These are phyloP conservation scores for Gracilinanus agilis DNA, from an alignment of 2,113 vertebrate genomes.

Conservation along the genomic window DNA sequence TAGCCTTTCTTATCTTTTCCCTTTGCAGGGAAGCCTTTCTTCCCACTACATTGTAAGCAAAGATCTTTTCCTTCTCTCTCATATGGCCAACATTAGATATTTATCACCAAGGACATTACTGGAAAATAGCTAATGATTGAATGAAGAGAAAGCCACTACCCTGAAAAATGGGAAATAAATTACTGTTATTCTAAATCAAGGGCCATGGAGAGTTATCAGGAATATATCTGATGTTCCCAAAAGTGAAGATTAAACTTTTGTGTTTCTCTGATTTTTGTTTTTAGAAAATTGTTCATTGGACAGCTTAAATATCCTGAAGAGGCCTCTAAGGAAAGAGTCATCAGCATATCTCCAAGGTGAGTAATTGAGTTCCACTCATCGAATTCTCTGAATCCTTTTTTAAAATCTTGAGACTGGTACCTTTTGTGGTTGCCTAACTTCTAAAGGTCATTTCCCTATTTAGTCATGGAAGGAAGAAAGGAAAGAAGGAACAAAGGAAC, in stretches of 20 bases:
- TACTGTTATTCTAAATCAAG: neutral
- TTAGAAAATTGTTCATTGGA: slow-evolving; percentile 80
- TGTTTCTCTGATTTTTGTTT: slow-evolving; percentile 60
- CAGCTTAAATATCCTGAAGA: slow-evolving; percentile 68
- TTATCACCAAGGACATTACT: neutral
- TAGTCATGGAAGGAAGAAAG: neutral
- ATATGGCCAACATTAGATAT: neutral
- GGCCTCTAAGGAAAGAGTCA: slow-evolving; percentile 58
- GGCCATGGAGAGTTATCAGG: neutral
- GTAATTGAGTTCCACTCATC: slow-evolving; percentile 54
- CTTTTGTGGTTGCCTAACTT: neutral
- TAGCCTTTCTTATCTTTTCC: neutral
- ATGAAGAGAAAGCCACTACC: slow-evolving; percentile 10
- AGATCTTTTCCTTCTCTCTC: neutral
- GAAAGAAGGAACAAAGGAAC: neutral
- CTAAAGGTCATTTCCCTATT: neutral
- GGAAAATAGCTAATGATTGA: neutral
- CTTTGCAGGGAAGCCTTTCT: neutral
- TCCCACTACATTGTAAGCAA: neutral
- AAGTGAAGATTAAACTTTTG: neutral
- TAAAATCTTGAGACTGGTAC: neutral
- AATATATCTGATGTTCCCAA: neutral
- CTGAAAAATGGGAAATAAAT: slow-evolving; percentile 18
- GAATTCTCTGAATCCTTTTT: neutral
- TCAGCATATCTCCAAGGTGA: slow-evolving; percentile 85